Evolutionary conservation across 92 coral and sea anemone genomes (phyloP).

Genomic region (Desmophyllum pertusum): DNA sequence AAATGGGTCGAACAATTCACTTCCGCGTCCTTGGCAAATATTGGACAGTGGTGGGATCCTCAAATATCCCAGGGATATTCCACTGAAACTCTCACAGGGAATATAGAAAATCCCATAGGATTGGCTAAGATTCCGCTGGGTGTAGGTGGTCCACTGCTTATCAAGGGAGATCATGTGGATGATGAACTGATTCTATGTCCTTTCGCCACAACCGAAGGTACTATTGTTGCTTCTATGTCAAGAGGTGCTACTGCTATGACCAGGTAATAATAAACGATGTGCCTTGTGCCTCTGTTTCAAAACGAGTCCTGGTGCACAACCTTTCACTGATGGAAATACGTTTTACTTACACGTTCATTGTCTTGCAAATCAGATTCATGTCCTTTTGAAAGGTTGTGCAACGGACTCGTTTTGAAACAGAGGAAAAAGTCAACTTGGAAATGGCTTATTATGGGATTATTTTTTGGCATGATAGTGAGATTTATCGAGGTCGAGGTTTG

Average conservation of each 20-base stretch:
- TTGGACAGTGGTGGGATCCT: constrained; percentile 48
- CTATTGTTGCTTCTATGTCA: constrained; percentile 40
- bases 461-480: too few relatives aligned
- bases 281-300: too few relatives aligned
- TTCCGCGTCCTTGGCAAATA: constrained; percentile 12
- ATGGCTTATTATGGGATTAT: too few relatives aligned
- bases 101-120: constrained; percentile 53
- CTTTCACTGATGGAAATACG: too few relatives aligned
- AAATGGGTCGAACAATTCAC: constrained; percentile 49
- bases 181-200: constrained; percentile 41
- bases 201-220: constrained; percentile 52
- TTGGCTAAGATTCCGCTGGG: constrained; percentile 57
- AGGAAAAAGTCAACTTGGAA: too few relatives aligned
- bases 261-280: constrained; percentile 19
- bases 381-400: too few relatives aligned
- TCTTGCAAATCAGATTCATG: too few relatives aligned
- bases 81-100: constrained; percentile 37
- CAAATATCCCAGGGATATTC: not conserved
- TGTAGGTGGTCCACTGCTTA: constrained; percentile 46
- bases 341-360: too few relatives aligned
- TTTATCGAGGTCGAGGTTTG: too few relatives aligned
- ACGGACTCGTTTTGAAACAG: too few relatives aligned
- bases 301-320: too few relatives aligned
- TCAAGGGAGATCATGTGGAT: constrained; percentile 49
- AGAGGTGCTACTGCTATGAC: constrained; percentile 44